A percentile compares a stretch with the other conserved stretches of the same genome.
phyloP scores from a whole-genome alignment of 2,888 invertebrate species.

The Nomada lathburiana region DNA sequence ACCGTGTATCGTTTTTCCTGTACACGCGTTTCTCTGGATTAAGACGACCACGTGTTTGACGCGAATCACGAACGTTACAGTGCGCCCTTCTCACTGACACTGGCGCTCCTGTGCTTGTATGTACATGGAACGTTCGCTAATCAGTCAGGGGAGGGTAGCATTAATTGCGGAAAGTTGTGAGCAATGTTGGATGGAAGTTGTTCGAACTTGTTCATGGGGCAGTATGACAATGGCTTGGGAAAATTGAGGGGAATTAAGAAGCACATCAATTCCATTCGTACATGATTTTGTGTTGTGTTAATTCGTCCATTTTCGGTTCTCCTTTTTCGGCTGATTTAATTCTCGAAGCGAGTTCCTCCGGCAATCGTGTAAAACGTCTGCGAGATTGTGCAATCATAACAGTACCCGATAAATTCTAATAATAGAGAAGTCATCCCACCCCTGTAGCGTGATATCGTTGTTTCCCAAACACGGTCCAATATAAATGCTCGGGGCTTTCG shows the following conservation, averaged over 20 bases:
- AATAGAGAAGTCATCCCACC: conserved; percentile 1
- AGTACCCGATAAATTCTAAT: conserved; percentile 11
- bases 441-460: neutral
- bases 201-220: conserved; percentile 32
- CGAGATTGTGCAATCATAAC: neutral
- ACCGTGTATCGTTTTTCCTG: conserved; percentile 13
- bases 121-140: conserved; percentile 48
- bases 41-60: conserved; percentile 46
- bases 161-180: conserved; percentile 55
- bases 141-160: conserved; percentile 53
- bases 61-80: neutral
- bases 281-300: too few relatives aligned
- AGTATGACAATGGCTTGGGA: neutral
- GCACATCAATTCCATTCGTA: too few relatives aligned
- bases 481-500: neutral
- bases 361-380: neutral
- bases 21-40: conserved; percentile 59
- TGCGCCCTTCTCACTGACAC: neutral
- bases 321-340: too few relatives aligned
- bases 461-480: conserved; percentile 8
- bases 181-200: conserved; percentile 41
- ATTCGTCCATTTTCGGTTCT: too few relatives aligned
- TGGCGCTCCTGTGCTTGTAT: conserved; percentile 16
- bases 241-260: neutral
- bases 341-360: neutral